Conservation (phyloP, 2,113 vertebrate genomes). For the Ceyx margarethae region DNA sequence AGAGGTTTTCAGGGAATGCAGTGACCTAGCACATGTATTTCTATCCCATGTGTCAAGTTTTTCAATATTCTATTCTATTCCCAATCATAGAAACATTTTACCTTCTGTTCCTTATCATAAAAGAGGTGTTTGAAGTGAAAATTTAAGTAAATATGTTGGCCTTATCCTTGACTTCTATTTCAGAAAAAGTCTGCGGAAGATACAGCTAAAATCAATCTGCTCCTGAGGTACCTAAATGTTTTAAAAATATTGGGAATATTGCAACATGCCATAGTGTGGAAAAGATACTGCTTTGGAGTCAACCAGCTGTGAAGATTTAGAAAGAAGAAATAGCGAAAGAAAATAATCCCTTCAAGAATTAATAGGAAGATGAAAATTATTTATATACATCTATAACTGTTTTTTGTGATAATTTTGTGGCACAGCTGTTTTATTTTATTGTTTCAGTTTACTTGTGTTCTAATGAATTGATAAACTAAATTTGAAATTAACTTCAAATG, state of each 20-base stretch:
- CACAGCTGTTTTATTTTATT: background rate
- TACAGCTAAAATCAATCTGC: background rate
- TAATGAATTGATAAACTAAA: background rate
- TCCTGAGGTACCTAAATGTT: background rate
- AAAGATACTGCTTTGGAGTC: background rate
- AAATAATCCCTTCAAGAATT: background rate
- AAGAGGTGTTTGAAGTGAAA: background rate
- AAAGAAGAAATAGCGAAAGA: background rate
- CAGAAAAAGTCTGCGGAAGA: background rate
- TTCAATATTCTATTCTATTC: background rate
- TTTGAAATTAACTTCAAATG: background rate
- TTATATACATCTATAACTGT: background rate
- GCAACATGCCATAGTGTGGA: background rate
- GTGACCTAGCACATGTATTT: background rate
- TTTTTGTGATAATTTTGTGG: background rate
- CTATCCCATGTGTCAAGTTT: background rate
- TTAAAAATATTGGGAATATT: background rate
- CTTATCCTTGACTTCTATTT: background rate
- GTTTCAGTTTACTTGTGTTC: background rate
- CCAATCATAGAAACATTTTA: background rate
- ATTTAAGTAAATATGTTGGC: background rate
- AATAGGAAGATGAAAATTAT: background rate
- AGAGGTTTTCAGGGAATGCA: background rate
- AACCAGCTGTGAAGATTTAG: background rate
- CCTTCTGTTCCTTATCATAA: background rate